Conservation (phyloP, 2,797 vertebrate genomes). For the Antennarius maculatus region DNA sequence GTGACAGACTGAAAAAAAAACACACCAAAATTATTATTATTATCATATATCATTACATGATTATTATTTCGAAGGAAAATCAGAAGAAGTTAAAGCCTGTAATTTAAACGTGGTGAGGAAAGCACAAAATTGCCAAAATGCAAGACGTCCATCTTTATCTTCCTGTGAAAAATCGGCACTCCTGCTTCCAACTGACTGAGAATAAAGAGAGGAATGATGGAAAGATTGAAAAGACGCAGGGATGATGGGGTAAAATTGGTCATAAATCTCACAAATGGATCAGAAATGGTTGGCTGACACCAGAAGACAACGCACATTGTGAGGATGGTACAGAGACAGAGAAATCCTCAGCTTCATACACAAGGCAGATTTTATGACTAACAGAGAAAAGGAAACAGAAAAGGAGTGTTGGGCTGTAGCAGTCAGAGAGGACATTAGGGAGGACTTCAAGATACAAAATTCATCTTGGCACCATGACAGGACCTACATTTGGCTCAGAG, state of each 20-base stretch:
- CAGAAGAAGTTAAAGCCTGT: constrained; percentile 26
- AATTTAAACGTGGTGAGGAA: constrained; percentile 24
- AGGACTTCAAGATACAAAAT: constrained; percentile 88
- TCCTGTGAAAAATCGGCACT: constrained; percentile 53
- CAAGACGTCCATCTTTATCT: constrained; percentile 46
- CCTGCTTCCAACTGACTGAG: constrained; percentile 51
- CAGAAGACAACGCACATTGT: constrained; percentile 70
- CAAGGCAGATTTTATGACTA: constrained; percentile 35
- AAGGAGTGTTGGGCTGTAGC: constrained; percentile 16
- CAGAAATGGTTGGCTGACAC: constrained; percentile 77
- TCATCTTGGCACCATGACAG: constrained; percentile 88
- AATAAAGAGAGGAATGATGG: constrained; percentile 59
- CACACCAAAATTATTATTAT: constrained; percentile 20
- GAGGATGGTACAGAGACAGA: constrained; percentile 25
- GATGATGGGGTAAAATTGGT: constrained; percentile 79
- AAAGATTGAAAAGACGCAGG: constrained; percentile 60
- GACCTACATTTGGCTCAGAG: constrained; percentile 92
- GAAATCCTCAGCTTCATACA: constrained; percentile 22
- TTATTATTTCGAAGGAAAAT: constrained; percentile 11
- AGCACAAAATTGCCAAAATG: constrained; percentile 26
- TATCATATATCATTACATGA: neutral
- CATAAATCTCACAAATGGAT: constrained; percentile 78
- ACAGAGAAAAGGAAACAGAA: constrained; percentile 34
- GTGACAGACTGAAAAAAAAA: constrained; percentile 26
- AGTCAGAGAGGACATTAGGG: constrained; percentile 67